Conservation (phyloP, 2,888 invertebrate species). For the Ctena decussata region DNA sequence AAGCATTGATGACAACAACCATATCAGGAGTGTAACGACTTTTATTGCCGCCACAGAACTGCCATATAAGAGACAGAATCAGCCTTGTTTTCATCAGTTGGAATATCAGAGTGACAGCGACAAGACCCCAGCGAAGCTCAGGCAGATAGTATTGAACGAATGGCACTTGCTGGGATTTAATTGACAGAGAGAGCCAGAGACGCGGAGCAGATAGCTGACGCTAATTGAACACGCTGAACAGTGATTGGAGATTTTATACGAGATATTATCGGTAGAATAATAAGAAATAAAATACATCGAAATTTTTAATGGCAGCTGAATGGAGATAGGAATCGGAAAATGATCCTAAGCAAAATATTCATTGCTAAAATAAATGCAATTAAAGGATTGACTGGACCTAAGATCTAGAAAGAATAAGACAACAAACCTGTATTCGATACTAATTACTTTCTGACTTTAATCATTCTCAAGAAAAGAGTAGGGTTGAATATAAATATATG, state of each 20-base stretch:
- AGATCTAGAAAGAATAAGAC: too few relatives aligned
- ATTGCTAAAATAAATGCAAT: too few relatives aligned
- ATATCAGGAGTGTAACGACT: not conserved
- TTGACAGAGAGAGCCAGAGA: not conserved
- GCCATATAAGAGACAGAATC: constrained; percentile 3
- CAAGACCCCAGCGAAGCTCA: not conserved
- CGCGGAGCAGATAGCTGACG: not conserved
- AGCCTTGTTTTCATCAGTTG: not conserved
- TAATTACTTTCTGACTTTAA: too few relatives aligned
- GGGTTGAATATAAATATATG: too few relatives aligned
- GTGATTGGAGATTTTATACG: not conserved
- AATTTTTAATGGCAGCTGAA: not conserved
- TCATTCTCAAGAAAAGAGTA: too few relatives aligned
- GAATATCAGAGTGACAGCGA: not conserved
- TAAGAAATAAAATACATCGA: not conserved
- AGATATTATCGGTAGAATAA: too few relatives aligned
- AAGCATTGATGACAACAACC: not conserved
- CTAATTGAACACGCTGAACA: not conserved
- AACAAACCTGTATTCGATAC: too few relatives aligned
- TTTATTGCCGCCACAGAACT: not conserved
- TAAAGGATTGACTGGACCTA: too few relatives aligned
- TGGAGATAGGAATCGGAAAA: not conserved
- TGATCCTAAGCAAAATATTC: not conserved
- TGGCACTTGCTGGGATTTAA: not conserved
- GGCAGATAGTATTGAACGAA: not conserved